Evolutionary conservation across 1,140 invertebrate genomes (phyloP).

Genomic region (Ceratitis capitata): DNA sequence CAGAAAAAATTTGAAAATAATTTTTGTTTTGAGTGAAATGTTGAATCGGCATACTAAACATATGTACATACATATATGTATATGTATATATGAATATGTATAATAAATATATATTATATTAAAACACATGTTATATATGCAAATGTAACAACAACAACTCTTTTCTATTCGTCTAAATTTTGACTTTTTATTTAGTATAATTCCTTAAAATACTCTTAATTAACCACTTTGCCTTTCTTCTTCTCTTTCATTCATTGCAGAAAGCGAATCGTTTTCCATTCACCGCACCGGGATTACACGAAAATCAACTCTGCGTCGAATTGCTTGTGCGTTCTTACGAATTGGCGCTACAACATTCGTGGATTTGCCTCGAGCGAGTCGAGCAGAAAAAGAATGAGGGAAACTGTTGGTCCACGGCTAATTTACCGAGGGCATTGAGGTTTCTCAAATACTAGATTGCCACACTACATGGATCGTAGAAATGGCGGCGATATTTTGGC

Average conservation of each 20-base stretch:
- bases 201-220: not conserved
- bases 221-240: not conserved
- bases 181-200: not conserved
- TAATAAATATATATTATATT: not conserved
- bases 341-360: not conserved
- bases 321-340: not conserved
- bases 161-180: too few relatives aligned
- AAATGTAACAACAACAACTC: too few relatives aligned
- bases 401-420: constrained; percentile 47
- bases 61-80: not conserved
- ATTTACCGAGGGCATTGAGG: constrained; percentile 49
- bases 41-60: not conserved
- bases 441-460: constrained; percentile 47
- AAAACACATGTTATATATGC: too few relatives aligned
- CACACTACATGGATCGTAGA: constrained; percentile 67
- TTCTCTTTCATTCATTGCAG: constrained; percentile 36
- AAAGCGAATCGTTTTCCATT: constrained; percentile 35
- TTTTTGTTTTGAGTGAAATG: not conserved
- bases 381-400: constrained; percentile 46
- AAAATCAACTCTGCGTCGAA: not conserved
- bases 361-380: not conserved
- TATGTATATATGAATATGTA: not conserved
- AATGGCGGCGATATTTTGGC: constrained; percentile 74
- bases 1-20: constrained; percentile 33
- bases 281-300: not conserved